Evolutionary conservation across 2,797 vertebrate genomes (phyloP).

Genomic region (Aphelocoma californica): DNA sequence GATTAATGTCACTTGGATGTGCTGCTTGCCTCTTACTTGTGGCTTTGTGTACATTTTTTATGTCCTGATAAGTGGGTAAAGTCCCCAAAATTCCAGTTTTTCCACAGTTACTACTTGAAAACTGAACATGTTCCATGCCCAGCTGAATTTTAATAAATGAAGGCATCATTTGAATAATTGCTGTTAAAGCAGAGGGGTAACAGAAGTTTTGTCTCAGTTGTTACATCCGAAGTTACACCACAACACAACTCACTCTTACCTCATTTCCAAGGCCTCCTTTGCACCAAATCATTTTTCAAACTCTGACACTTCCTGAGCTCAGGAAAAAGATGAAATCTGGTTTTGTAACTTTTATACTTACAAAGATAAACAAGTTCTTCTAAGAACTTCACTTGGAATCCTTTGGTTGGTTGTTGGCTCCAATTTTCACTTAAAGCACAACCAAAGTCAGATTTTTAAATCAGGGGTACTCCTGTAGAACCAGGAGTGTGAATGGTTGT

Average conservation of each 20-base stretch:
- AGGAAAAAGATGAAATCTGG: background rate
- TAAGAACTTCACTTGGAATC: background rate
- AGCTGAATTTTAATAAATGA: background rate
- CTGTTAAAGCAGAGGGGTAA: background rate
- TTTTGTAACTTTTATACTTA: rapidly evolving
- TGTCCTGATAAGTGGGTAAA: background rate
- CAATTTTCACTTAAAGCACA: background rate
- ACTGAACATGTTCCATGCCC: background rate
- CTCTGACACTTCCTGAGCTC: background rate
- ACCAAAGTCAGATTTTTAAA: background rate
- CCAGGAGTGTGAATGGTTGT: background rate
- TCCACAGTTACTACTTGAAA: background rate
- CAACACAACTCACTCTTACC: background rate
- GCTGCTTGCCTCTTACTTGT: background rate
- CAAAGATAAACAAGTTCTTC: too few species aligned
- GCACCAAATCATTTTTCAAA: background rate
- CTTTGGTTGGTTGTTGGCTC: background rate
- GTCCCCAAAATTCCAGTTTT: background rate
- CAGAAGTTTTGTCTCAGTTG: background rate
- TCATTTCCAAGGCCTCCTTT: background rate
- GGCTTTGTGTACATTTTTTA: background rate
- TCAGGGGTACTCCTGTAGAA: rapidly evolving
- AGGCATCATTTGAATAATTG: background rate
- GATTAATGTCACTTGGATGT: background rate
- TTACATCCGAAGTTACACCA: background rate